Evolutionary conservation across 2,797 vertebrate species (phyloP).

Genomic region (Malacoraja senta): DNA sequence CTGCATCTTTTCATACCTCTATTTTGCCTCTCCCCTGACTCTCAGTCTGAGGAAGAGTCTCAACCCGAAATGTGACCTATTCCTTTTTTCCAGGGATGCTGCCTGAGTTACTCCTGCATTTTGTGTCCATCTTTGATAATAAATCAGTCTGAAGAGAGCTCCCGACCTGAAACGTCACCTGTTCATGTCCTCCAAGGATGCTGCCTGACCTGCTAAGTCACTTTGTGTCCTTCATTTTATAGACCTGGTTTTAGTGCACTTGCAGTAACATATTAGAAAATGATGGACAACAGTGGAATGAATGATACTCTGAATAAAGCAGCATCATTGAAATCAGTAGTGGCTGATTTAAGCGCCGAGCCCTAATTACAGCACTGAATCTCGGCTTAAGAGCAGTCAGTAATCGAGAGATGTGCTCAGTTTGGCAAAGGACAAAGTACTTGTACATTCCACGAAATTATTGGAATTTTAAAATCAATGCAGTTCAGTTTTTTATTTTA

Average conservation of each 20-base stretch:
- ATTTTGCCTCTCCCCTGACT: too few species aligned
- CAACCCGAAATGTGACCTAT: too few species aligned
- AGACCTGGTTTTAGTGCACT: neutral
- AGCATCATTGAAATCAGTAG: neutral
- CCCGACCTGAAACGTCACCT: too few species aligned
- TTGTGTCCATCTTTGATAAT: too few species aligned
- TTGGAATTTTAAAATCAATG: neutral
- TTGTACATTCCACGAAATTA: neutral
- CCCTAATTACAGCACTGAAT: neutral
- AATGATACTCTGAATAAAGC: neutral
- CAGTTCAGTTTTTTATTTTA: neutral
- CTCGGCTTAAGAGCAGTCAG: neutral
- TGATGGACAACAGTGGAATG: neutral
- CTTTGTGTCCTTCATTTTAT: neutral
- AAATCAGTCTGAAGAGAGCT: too few species aligned
- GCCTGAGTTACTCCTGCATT: too few species aligned
- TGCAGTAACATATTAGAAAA: neutral
- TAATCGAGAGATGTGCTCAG: neutral
- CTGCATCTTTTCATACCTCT: too few species aligned
- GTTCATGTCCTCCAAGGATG: too few species aligned
- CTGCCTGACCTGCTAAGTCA: too few species aligned
- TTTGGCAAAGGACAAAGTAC: neutral
- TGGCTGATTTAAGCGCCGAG: neutral
- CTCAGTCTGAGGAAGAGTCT: too few species aligned
- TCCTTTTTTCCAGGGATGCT: too few species aligned